Percentiles rank a stretch among this genome's conserved stretches.
Evolutionary conservation across 2,797 vertebrate species (phyloP).

Genomic region (Mormyrops boulengeri): DNA sequence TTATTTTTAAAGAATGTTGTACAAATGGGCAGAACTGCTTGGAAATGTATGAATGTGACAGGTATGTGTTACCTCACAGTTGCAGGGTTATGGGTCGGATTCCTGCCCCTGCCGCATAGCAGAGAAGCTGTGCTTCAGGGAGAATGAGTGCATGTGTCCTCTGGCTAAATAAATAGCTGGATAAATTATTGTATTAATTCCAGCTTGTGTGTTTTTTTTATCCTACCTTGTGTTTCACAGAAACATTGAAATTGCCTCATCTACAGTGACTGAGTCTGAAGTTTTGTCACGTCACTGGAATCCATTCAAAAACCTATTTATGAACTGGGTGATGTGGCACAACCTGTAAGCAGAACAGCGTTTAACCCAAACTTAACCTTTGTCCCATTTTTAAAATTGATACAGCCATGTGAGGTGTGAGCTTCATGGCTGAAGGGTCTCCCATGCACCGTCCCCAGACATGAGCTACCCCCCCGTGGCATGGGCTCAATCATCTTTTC

Average conservation of each 20-base stretch:
- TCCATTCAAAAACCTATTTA: not conserved
- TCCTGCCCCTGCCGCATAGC: not conserved
- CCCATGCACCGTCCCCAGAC: not conserved
- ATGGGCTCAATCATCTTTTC: no score
- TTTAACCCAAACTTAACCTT: not conserved
- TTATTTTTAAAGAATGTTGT: not conserved
- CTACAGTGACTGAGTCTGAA: not conserved
- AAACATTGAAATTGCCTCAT: not conserved
- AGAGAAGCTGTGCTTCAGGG: not conserved
- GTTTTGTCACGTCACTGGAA: not conserved
- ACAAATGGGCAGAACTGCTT: not conserved
- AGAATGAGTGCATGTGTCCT: not conserved
- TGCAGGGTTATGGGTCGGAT: not conserved
- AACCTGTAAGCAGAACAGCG: not conserved
- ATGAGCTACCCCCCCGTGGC: not conserved
- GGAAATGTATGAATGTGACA: not conserved
- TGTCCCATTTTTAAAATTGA: not conserved
- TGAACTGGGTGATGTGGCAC: not conserved
- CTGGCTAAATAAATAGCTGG: not conserved
- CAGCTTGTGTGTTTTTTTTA: not conserved
- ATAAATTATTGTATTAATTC: not conserved
- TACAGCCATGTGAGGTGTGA: not conserved
- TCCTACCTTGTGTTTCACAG: not conserved
- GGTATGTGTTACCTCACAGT: not conserved
- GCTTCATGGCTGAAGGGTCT: not conserved